Evolutionary conservation across 2,797 vertebrate genomes (phyloP).

Genomic region (Pagetopsis macropterus): DNA sequence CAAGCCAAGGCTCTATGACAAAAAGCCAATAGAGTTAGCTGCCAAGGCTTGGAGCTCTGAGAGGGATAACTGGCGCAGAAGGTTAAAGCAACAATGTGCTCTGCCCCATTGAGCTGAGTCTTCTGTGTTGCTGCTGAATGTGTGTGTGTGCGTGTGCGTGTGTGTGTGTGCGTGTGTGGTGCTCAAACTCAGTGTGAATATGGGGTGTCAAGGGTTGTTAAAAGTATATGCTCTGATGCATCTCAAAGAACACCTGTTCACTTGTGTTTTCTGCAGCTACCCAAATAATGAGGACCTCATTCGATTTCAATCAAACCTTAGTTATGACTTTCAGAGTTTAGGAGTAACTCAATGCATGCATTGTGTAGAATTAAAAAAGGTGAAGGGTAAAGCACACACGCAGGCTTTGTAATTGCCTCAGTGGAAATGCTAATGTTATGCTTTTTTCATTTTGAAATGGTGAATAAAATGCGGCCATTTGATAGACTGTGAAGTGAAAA

Average conservation of each 20-base stretch:
- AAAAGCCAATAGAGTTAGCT: constrained; percentile 84
- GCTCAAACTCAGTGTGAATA: constrained; percentile 59
- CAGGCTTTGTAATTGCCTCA: constrained; percentile 29
- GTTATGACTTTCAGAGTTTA: constrained; percentile 61
- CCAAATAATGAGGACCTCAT: constrained; percentile 61
- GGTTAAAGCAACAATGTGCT: constrained; percentile 87
- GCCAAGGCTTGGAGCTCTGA: constrained; percentile 79
- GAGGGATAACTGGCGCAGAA: constrained; percentile 84
- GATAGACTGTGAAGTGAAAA: constrained; percentile 51
- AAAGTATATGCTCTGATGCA: constrained; percentile 65
- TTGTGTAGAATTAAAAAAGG: constrained; percentile 41
- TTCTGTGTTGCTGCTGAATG: constrained; percentile 65
- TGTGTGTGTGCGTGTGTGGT: constrained; percentile 22
- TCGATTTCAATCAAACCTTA: constrained; percentile 73
- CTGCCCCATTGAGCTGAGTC: constrained; percentile 77
- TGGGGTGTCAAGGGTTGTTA: constrained; percentile 77
- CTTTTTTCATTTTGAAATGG: constrained; percentile 58
- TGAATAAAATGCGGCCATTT: constrained; percentile 43
- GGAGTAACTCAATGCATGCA: constrained; percentile 27
- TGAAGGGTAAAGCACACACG: constrained; percentile 39
- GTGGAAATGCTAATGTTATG: constrained; percentile 68
- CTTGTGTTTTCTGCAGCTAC: constrained; percentile 56
- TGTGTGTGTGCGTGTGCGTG: neutral
- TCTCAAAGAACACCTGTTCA: constrained; percentile 81
- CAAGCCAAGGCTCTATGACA: constrained; percentile 77